Percentiles rank a stretch among this genome's conserved stretches.
phyloP scores from a whole-genome alignment of 2,113 vertebrate species.

The Microtus pennsylvanicus region DNA sequence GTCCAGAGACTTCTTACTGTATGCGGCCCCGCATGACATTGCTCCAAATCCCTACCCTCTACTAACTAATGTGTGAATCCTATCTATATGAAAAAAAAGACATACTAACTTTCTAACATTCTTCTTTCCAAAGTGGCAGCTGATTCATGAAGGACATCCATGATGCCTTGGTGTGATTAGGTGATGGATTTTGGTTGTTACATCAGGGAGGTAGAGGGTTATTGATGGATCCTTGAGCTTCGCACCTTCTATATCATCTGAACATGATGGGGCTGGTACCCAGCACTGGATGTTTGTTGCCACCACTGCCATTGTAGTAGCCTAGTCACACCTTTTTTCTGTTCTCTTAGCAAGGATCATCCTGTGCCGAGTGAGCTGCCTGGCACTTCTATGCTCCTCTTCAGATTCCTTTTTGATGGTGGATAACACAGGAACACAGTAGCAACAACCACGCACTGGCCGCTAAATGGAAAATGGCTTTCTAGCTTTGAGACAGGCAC shows the following conservation, averaged over 20 bases:
- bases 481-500: background rate
- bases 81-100: background rate
- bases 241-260: background rate
- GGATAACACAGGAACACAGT: background rate
- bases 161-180: accelerated
- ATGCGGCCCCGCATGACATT: background rate
- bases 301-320: background rate
- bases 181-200: background rate
- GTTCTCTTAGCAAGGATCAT: background rate
- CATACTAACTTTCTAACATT: background rate
- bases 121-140: background rate
- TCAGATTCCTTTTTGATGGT: background rate
- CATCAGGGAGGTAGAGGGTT: background rate
- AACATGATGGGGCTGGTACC: background rate
- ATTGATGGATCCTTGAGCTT: background rate
- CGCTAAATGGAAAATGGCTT: background rate
- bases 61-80: background rate
- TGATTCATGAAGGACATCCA: background rate
- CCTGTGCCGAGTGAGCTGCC: background rate
- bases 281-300: background rate
- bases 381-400: background rate
- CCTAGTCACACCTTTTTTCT: background rate
- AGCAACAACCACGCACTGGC: background rate
- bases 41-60: background rate
- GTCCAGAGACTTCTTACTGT: background rate